Evolutionary conservation across 2,797 vertebrate species (phyloP).

Genomic region (Pseudochromis fuscus): DNA sequence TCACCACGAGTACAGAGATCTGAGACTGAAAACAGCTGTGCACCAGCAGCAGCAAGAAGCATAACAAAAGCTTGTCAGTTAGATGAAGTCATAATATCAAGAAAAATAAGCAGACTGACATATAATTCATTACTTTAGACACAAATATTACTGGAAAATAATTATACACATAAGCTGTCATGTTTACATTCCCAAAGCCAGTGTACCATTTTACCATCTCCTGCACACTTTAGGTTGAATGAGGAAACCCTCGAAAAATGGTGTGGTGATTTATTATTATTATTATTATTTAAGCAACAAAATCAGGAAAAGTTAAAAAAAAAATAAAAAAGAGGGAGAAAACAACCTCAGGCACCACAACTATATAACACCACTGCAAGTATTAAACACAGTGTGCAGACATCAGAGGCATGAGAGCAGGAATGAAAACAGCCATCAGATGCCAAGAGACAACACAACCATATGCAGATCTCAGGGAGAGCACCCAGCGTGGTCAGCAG

Average conservation of each 20-base stretch:
- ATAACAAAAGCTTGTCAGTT: constrained; percentile 8
- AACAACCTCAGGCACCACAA: neutral
- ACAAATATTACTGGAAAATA: neutral
- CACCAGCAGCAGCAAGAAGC: constrained; percentile 24
- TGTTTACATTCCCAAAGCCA: neutral
- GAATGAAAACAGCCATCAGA: neutral
- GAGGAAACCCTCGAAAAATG: neutral
- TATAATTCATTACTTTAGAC: neutral
- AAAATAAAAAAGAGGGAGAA: neutral
- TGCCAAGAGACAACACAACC: neutral
- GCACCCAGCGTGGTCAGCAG: neutral
- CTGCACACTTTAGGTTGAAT: fast-evolving
- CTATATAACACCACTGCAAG: constrained; percentile 9
- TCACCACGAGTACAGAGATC: neutral
- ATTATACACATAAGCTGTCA: neutral
- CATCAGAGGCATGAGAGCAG: neutral
- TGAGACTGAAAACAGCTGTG: neutral
- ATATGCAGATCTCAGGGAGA: neutral
- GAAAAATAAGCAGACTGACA: constrained; percentile 28
- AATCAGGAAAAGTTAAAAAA: neutral
- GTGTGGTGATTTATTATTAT: neutral
- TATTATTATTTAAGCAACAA: too few species aligned
- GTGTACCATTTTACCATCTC: neutral
- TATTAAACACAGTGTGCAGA: neutral
- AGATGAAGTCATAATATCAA: neutral